A percentile compares a stretch with the other conserved stretches of the same genome.
Evolutionary conservation across 1,140 invertebrate species (phyloP).

Genomic region (Chrysomallon squamiferum): DNA sequence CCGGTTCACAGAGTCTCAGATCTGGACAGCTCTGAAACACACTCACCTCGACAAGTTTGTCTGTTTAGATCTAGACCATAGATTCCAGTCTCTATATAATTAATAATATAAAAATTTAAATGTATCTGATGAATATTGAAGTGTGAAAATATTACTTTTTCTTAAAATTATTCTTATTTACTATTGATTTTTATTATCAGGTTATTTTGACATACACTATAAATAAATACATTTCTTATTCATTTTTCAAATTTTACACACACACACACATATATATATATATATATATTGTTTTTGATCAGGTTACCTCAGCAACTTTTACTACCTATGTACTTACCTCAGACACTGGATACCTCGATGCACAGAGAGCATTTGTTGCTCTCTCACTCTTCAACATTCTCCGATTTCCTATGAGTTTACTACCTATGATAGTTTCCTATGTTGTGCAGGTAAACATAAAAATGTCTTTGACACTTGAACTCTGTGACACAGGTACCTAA

Average conservation of each 20-base stretch:
- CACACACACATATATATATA: too few relatives aligned
- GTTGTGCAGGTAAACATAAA: conserved; percentile 60
- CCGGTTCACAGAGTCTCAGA: conserved; percentile 72
- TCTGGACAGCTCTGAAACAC: conserved; percentile 78
- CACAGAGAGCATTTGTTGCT: conserved; percentile 91
- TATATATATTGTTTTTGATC: too few relatives aligned
- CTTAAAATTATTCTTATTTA: too few relatives aligned
- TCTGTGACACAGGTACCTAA: not conserved
- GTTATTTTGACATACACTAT: too few relatives aligned
- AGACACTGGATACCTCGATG: conserved; percentile 78
- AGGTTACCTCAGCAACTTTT: conserved; percentile 91
- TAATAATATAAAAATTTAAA: too few relatives aligned
- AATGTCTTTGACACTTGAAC: not conserved
- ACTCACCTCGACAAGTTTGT: conserved; percentile 64
- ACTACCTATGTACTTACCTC: conserved; percentile 60
- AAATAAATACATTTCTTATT: too few relatives aligned
- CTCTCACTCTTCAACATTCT: conserved; percentile 98
- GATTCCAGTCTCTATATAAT: too few relatives aligned
- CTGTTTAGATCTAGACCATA: too few relatives aligned
- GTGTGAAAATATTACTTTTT: too few relatives aligned
- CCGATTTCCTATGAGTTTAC: conserved; percentile 80
- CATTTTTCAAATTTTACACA: too few relatives aligned
- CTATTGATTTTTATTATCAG: too few relatives aligned
- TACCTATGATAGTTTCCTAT: conserved; percentile 68
- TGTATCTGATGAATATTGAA: too few relatives aligned